Conservation (phyloP, 2,797 vertebrate genomes). For the Microchirus variegatus region DNA sequence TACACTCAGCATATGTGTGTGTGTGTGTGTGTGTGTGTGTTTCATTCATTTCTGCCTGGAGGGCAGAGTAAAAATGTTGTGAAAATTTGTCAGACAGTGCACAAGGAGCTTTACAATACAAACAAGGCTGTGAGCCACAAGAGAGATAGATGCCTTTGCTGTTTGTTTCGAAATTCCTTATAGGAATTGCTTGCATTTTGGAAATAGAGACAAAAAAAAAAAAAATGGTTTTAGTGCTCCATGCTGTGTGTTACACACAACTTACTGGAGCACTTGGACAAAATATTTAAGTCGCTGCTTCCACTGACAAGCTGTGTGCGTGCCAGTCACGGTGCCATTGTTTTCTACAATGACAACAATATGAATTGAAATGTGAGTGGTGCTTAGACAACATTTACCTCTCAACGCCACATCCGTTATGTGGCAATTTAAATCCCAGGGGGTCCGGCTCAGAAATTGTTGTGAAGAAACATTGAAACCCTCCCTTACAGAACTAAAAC, state of each 20-base stretch:
- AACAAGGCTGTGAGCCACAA: constrained; percentile 41
- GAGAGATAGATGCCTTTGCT: constrained; percentile 29
- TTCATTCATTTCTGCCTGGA: constrained; percentile 53
- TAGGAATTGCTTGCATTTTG: constrained; percentile 35
- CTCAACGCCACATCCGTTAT: constrained; percentile 53
- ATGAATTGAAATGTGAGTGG: constrained; percentile 67
- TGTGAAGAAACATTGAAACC: constrained; percentile 31
- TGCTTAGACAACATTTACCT: constrained; percentile 69
- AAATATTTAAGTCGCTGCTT: constrained; percentile 55
- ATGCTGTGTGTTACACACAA: constrained; percentile 46
- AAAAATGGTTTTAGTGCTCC: constrained; percentile 44
- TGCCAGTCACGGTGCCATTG: constrained; percentile 70
- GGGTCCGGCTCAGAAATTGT: constrained; percentile 60
- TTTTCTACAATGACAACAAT: constrained; percentile 67
- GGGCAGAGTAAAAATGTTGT: constrained; percentile 51
- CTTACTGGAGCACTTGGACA: constrained; percentile 59
- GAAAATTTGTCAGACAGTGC: constrained; percentile 54
- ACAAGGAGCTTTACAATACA: constrained; percentile 51
- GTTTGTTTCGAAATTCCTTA: constrained; percentile 32
- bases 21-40: constrained; percentile 48
- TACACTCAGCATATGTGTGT: constrained; percentile 62
- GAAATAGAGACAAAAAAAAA: constrained; percentile 40
- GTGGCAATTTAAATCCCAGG: constrained; percentile 68
- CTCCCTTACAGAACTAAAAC: constrained; percentile 32
- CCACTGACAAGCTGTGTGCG: constrained; percentile 37